These are phyloP conservation scores for Melanotus villosus DNA, from an alignment of 2,888 invertebrate species.

Conservation along the genomic window DNA sequence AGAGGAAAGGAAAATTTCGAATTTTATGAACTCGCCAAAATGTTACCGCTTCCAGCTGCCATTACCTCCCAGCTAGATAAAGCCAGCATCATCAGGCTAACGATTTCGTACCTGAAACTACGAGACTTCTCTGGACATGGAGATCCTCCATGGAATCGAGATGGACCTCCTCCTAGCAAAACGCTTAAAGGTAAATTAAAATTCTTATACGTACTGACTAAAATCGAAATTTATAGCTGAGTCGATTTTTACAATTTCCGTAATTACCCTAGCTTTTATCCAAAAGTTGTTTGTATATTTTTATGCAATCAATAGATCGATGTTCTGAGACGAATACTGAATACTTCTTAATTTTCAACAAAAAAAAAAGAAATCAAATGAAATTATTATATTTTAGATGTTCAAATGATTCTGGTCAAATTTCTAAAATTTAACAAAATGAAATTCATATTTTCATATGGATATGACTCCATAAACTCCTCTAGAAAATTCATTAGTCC, in stretches of 20 bases:
- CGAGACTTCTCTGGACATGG: conserved; percentile 96
- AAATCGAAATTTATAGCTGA: conserved; percentile 11
- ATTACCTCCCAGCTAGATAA: conserved; percentile 96
- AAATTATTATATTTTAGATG: no score
- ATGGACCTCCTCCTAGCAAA: conserved; percentile 84
- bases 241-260: conserved; percentile 4
- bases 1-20: conserved; percentile 97
- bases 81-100: conserved; percentile 96
- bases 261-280: no score
- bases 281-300: no score
- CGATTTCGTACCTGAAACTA: conserved; percentile 95
- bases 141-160: conserved; percentile 95
- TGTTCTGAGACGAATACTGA: no score
- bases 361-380: no score
- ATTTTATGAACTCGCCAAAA: conserved; percentile 96
- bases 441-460: no score
- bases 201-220: not conserved
- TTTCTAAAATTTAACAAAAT: no score
- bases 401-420: no score
- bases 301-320: no score
- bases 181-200: conserved; percentile 80
- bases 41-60: conserved; percentile 91
- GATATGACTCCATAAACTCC: no score
- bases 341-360: no score
- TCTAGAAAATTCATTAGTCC: no score